A percentile compares a stretch with the other conserved stretches of the same genome.
Evolutionary conservation across 2,113 vertebrate species (phyloP).

Genomic region (Mungos mungo): DNA sequence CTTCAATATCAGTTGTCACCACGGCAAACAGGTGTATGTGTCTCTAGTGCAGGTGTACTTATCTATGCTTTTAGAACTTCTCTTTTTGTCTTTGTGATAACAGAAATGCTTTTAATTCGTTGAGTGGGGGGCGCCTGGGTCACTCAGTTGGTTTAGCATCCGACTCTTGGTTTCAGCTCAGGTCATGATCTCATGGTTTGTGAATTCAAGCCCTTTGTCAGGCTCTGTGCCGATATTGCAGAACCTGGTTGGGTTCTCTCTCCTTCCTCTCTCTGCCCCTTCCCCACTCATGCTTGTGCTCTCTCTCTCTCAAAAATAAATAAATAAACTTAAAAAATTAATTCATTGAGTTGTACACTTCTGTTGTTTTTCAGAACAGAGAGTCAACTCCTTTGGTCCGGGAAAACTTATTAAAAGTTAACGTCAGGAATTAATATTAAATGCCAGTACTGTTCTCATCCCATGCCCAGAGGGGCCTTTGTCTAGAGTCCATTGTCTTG

Average conservation of each 20-base stretch:
- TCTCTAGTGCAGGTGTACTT: background rate
- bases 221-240: no score
- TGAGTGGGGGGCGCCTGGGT: background rate
- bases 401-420: background rate
- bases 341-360: background rate
- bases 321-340: background rate
- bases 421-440: background rate
- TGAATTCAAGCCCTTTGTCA: no score
- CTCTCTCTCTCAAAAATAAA: no score
- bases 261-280: no score
- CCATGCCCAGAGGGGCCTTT: background rate
- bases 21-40: background rate
- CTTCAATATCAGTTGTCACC: background rate
- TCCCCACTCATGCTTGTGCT: no score
- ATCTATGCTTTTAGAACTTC: background rate
- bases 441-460: no score
- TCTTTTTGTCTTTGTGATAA: background rate
- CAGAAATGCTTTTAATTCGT: background rate
- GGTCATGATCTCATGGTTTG: no score
- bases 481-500: background rate
- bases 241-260: no score
- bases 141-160: no score
- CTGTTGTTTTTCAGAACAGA: background rate
- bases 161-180: no score
- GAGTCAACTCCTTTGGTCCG: background rate